phyloP scores from a whole-genome alignment of 2,888 invertebrate genomes.

The Meta bourneti region DNA sequence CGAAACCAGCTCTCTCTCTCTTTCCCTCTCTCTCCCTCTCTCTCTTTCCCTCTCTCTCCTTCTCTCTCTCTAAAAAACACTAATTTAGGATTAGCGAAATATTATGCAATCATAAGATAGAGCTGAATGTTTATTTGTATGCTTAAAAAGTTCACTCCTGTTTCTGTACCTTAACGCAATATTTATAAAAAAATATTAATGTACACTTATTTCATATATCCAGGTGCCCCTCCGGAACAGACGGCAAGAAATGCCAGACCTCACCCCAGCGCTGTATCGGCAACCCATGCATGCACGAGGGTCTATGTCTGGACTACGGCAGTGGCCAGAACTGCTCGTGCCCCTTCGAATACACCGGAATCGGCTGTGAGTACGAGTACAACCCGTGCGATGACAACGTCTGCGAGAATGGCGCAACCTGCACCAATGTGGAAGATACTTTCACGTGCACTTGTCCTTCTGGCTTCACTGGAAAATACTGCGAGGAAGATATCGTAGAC shows the following conservation, averaged over 20 bases:
- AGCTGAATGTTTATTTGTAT: too few relatives aligned
- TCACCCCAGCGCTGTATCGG: constrained; percentile 97
- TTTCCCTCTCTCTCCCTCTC: too few relatives aligned
- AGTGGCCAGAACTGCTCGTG: constrained; percentile 98
- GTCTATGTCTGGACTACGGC: constrained; percentile 96
- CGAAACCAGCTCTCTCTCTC: too few relatives aligned
- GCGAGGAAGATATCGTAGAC: constrained; percentile 93
- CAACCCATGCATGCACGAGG: constrained; percentile 96
- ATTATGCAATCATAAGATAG: too few relatives aligned
- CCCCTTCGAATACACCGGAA: constrained; percentile 90
- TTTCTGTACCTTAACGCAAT: background rate
- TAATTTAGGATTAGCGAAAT: background rate
- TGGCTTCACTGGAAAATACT: constrained; percentile 87
- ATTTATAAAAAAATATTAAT: background rate
- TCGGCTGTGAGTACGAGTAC: constrained; percentile 96
- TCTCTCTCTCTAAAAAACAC: background rate
- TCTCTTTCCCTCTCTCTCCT: too few relatives aligned
- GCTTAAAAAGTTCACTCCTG: too few relatives aligned
- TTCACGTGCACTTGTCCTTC: constrained; percentile 92
- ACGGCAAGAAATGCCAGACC: constrained; percentile 97
- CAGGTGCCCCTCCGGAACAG: constrained; percentile 95
- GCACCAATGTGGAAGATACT: constrained; percentile 83
- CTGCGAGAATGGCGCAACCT: constrained; percentile 96
- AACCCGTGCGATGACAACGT: constrained; percentile 84
- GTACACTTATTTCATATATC: background rate